Evolutionary conservation across 53 echinoderm and acorn worm genomes (phyloP).

Genomic region (Hippasteria phrygiana): DNA sequence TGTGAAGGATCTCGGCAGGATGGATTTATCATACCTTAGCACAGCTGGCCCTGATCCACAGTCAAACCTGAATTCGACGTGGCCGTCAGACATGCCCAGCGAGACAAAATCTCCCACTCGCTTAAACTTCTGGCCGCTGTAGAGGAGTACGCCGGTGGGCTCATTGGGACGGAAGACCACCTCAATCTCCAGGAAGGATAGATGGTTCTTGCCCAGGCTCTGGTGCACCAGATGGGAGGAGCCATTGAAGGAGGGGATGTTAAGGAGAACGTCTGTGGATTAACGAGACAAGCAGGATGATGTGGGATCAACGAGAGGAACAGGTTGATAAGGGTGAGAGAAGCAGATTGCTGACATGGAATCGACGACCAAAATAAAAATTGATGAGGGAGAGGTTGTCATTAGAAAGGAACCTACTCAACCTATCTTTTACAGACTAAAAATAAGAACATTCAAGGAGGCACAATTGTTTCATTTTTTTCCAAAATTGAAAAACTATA

Average conservation of each 20-base stretch:
- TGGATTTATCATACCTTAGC: slow-evolving; percentile 76
- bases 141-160: slow-evolving; percentile 87
- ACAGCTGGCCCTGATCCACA: slow-evolving; percentile 95
- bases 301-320: too few relatives aligned
- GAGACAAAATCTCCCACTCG: slow-evolving; percentile 93
- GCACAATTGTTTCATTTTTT: too few relatives aligned
- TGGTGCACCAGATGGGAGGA: slow-evolving; percentile 89
- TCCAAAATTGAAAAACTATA: too few relatives aligned
- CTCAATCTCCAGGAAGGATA: slow-evolving; percentile 94
- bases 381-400: too few relatives aligned
- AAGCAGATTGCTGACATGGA: too few relatives aligned
- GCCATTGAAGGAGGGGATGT: slow-evolving; percentile 94
- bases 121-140: slow-evolving; percentile 82
- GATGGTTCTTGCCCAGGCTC: slow-evolving; percentile 84
- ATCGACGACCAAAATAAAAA: too few relatives aligned
- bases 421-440: too few relatives aligned
- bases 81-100: slow-evolving; percentile 75
- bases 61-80: slow-evolving; percentile 93
- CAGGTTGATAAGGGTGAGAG: too few relatives aligned
- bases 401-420: too few relatives aligned
- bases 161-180: slow-evolving; percentile 88
- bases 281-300: slow-evolving; percentile 3
- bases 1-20: too few relatives aligned
- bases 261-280: slow-evolving; percentile 83
- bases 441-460: too few relatives aligned